These are phyloP conservation scores for Gymnoscopelus braueri DNA, from an alignment of 2,797 vertebrate species.

Conservation along the genomic window DNA sequence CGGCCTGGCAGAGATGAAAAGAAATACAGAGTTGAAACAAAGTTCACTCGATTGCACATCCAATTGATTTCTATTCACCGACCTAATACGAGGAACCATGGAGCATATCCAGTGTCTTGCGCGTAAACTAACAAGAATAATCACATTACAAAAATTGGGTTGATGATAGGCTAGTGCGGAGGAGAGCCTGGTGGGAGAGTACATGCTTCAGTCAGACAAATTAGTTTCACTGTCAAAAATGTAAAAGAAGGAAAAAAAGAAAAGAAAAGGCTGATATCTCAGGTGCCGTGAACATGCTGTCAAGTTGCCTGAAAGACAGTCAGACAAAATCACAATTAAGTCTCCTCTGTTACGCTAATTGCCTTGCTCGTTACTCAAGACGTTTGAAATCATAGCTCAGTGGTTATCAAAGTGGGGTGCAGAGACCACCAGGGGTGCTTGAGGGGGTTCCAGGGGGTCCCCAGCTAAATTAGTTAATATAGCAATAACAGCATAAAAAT, in stretches of 20 bases:
- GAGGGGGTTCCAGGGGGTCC: no score
- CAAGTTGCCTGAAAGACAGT: constrained; percentile 31
- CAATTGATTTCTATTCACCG: constrained; percentile 61
- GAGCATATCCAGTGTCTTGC: constrained; percentile 55
- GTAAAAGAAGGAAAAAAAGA: not conserved
- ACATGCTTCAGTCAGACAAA: constrained; percentile 35
- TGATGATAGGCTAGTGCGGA: constrained; percentile 56
- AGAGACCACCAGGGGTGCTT: no score
- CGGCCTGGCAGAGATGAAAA: not conserved
- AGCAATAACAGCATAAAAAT: no score
- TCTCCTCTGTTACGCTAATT: constrained; percentile 41
- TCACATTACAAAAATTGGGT: constrained; percentile 71
- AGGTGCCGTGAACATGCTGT: constrained; percentile 47
- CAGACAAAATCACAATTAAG: constrained; percentile 39
- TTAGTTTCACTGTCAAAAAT: constrained; percentile 25
- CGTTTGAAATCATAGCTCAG: constrained; percentile 41
- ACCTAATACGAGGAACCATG: constrained; percentile 47
- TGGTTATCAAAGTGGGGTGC: no score
- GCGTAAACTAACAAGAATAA: constrained; percentile 75
- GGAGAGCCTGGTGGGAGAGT: constrained; percentile 43
- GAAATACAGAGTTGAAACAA: constrained; percentile 29
- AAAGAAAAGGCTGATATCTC: constrained; percentile 43
- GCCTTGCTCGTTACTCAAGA: constrained; percentile 48
- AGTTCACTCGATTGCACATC: constrained; percentile 39
- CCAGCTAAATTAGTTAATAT: no score